A percentile compares a stretch with the other conserved stretches of the same genome.
Evolutionary conservation across 2,888 invertebrate species (phyloP).

Genomic region (Biston stratarius): DNA sequence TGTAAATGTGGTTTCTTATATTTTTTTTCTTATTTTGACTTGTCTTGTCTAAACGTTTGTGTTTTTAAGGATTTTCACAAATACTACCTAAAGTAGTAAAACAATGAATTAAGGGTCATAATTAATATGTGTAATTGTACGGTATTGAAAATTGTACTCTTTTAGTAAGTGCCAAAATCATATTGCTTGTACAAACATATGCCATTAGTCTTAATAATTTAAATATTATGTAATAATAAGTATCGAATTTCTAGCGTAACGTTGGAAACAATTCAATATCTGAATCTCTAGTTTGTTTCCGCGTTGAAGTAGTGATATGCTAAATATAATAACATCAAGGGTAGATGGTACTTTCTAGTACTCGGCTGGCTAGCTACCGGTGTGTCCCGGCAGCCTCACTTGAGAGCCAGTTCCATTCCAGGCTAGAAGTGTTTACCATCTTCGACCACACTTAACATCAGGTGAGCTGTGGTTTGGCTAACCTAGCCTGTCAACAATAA

Average conservation of each 20-base stretch:
- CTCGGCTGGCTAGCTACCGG: no score
- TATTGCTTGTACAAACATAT: conserved; percentile 31
- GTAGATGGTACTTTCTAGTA: no score
- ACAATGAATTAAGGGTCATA: background rate
- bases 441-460: no score
- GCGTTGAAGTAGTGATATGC: background rate
- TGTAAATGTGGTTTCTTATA: no score
- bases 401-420: no score
- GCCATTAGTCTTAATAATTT: conserved; percentile 32
- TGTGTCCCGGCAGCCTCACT: no score
- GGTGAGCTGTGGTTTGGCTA: no score
- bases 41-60: no score
- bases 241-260: background rate
- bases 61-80: background rate
- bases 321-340: no score
- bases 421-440: no score
- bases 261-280: background rate
- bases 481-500: no score
- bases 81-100: background rate
- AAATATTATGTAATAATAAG: background rate
- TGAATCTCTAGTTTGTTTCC: background rate
- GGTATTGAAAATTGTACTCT: conserved; percentile 14
- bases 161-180: conserved; percentile 26
- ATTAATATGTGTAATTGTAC: background rate
- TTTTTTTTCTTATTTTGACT: no score